Conservation (phyloP, 2,888 invertebrate genomes). For the Tetragonisca angustula region DNA sequence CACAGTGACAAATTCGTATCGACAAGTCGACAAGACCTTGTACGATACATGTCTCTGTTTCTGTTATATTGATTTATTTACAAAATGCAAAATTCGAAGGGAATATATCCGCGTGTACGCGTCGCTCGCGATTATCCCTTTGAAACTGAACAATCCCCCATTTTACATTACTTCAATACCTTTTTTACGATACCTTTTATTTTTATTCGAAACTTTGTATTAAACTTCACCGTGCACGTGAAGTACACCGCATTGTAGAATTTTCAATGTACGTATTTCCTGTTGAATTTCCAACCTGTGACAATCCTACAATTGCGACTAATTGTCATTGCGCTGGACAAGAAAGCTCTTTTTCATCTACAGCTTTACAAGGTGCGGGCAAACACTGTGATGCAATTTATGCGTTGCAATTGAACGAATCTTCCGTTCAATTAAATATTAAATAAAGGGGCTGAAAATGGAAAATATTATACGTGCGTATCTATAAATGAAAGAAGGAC, state of each 20-base stretch:
- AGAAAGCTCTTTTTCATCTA: not conserved
- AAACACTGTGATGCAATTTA: not conserved
- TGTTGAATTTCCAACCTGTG: not conserved
- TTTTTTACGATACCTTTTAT: slow-evolving; percentile 19
- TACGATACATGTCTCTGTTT: not conserved
- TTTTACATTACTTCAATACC: not conserved
- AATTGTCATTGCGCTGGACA: not conserved
- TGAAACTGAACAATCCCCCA: slow-evolving; percentile 33
- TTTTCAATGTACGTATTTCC: not conserved
- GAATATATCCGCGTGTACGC: not conserved
- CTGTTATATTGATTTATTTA: not conserved
- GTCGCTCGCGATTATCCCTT: slow-evolving; percentile 11
- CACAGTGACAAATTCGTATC: not conserved
- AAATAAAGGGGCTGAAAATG: not conserved
- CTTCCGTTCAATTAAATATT: too few relatives aligned
- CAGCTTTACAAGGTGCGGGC: not conserved
- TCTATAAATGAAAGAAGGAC: too few relatives aligned
- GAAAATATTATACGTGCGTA: not conserved
- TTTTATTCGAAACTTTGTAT: not conserved
- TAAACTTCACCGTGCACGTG: not conserved
- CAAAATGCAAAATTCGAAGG: slow-evolving; percentile 1
- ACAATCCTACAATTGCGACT: not conserved
- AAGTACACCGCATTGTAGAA: not conserved
- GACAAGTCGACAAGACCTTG: not conserved
- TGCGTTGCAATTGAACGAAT: not conserved